These are phyloP conservation scores for Papilio gigon DNA, from an alignment of 2,888 invertebrate species.

Conservation along the genomic window DNA sequence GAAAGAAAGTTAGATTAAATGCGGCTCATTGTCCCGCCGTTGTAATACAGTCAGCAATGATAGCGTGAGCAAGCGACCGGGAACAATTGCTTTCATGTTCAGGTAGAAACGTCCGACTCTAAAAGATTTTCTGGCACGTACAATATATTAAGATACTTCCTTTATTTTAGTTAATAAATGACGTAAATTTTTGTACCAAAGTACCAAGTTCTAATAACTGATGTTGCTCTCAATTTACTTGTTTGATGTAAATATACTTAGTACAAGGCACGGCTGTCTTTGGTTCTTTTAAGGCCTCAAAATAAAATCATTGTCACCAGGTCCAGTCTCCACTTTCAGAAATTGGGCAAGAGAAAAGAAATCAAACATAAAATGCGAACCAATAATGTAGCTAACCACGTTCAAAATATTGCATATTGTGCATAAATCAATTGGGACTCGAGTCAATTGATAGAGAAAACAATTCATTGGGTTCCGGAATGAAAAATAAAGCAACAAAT, in stretches of 20 bases:
- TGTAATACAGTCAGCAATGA: slow-evolving; percentile 60
- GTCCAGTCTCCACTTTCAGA: background rate
- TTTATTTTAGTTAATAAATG: background rate
- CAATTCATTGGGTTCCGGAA: slow-evolving; percentile 27
- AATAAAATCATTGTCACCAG: background rate
- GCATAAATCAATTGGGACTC: slow-evolving; percentile 9
- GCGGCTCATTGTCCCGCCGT: slow-evolving; percentile 64
- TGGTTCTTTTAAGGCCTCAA: background rate
- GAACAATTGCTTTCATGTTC: slow-evolving; percentile 28
- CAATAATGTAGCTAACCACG: background rate
- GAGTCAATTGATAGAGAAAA: slow-evolving; percentile 33
- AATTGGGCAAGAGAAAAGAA: background rate
- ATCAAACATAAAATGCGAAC: background rate
- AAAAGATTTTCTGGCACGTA: slow-evolving; percentile 4
- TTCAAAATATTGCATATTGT: slow-evolving; percentile 18
- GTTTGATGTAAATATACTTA: background rate
- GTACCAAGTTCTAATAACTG: background rate
- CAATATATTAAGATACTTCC: background rate
- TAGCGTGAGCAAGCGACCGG: slow-evolving; percentile 53
- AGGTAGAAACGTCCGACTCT: slow-evolving; percentile 10
- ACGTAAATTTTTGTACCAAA: background rate
- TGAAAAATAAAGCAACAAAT: slow-evolving; percentile 27
- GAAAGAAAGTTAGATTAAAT: slow-evolving; percentile 77
- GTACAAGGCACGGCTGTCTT: background rate
- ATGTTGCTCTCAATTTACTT: background rate